phyloP scores from a whole-genome alignment of 2,797 vertebrate genomes.

The Falco concolor region DNA sequence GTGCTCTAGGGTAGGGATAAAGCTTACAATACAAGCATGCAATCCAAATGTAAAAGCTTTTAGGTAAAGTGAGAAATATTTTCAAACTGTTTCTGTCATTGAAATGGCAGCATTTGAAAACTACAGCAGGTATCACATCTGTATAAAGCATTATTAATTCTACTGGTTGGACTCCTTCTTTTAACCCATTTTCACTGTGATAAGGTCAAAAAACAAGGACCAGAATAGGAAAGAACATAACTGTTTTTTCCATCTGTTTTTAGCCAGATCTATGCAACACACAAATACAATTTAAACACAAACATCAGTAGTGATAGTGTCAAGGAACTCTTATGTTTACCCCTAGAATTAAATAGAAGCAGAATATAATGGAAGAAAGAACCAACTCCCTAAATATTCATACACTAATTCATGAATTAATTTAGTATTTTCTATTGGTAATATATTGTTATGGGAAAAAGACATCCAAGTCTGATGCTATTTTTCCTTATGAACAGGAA shows the following conservation, averaged over 20 bases:
- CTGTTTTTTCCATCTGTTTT: background rate
- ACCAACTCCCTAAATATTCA: background rate
- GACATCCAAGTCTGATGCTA: background rate
- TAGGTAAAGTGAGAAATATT: background rate
- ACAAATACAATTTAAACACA: background rate
- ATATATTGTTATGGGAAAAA: background rate
- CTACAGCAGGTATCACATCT: background rate
- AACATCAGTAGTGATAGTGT: background rate
- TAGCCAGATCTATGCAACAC: background rate
- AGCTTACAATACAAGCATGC: background rate
- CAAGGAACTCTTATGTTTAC: background rate
- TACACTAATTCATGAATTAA: background rate
- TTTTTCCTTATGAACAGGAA: background rate
- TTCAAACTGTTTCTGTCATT: background rate
- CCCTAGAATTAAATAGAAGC: background rate
- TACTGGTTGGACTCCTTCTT: background rate
- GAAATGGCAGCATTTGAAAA: background rate
- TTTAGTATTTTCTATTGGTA: background rate
- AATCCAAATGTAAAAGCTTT: background rate
- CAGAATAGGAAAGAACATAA: background rate
- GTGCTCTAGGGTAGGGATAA: background rate
- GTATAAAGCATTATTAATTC: background rate
- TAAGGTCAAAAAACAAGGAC: background rate
- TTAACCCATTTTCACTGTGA: background rate
- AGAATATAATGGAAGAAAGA: background rate